These are phyloP conservation scores for Pogonomyrmex californicus DNA, from an alignment of 1,140 invertebrate species.

Conservation along the genomic window DNA sequence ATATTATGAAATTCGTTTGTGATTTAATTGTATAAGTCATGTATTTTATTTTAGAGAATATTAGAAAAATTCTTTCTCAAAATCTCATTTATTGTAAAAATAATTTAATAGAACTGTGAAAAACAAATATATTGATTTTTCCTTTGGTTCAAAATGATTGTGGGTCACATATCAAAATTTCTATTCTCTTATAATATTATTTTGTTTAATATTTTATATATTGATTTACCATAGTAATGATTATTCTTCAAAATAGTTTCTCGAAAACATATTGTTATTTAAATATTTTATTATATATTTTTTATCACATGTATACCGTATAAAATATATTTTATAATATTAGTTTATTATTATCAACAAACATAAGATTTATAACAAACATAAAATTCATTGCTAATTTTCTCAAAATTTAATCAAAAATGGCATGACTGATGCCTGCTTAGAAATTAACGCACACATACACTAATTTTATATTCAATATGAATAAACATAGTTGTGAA, in stretches of 20 bases:
- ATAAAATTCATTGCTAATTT: background rate
- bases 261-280: background rate
- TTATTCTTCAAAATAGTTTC: background rate
- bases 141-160: background rate
- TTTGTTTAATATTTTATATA: background rate
- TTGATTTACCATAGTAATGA: background rate
- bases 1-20: background rate
- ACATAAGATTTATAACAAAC: background rate
- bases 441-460: slow-evolving; percentile 51
- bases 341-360: background rate
- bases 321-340: background rate
- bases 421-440: slow-evolving; percentile 46
- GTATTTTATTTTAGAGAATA: slow-evolving; percentile 6
- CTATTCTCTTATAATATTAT: background rate
- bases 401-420: slow-evolving; percentile 39
- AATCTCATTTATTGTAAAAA: background rate
- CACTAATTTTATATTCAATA: slow-evolving; percentile 26
- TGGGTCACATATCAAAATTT: background rate
- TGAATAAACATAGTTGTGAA: slow-evolving; percentile 80
- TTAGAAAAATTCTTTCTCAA: background rate
- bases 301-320: background rate
- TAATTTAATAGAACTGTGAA: background rate
- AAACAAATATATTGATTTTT: background rate
- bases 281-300: background rate
- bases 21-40: background rate